A percentile compares a stretch with the other conserved stretches of the same genome.
These are phyloP conservation scores for Corbicula japonica DNA, from an alignment of 2,888 invertebrate genomes.

Conservation along the genomic window DNA sequence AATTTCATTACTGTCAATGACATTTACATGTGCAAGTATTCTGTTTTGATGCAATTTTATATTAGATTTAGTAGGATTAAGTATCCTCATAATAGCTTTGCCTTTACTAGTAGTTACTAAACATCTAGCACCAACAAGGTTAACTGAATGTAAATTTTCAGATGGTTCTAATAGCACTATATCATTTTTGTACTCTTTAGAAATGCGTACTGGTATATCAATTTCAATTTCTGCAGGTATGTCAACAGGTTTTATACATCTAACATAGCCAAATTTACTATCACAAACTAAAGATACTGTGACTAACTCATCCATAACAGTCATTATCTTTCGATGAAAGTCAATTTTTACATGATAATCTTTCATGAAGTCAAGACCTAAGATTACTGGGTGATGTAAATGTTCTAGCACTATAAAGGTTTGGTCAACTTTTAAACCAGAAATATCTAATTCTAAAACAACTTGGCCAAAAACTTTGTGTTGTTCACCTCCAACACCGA, in stretches of 20 bases:
- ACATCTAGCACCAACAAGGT: slow-evolving; percentile 22
- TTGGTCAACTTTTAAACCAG: too few relatives aligned
- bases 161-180: slow-evolving; percentile 28
- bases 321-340: slow-evolving; percentile 19
- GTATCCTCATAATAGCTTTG: too few relatives aligned
- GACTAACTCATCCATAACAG: slow-evolving; percentile 15
- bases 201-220: slow-evolving; percentile 17
- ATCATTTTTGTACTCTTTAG: neutral
- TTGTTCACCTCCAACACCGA: slow-evolving; percentile 25
- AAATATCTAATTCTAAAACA: neutral
- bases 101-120: too few relatives aligned
- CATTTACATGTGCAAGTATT: slow-evolving; percentile 10
- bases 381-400: too few relatives aligned
- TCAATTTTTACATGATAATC: slow-evolving; percentile 45
- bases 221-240: slow-evolving; percentile 24
- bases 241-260: neutral
- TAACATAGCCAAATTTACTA: slow-evolving; percentile 27
- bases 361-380: slow-evolving; percentile 45
- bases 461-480: slow-evolving; percentile 11
- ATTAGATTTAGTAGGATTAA: too few relatives aligned
- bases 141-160: neutral
- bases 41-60: slow-evolving; percentile 2
- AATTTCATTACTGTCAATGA: slow-evolving; percentile 7
- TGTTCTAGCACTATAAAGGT: too few relatives aligned
- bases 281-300: slow-evolving; percentile 13